Percentiles rank a stretch among this genome's conserved stretches.
Evolutionary conservation across 2,888 invertebrate species (phyloP).

Genomic region (Nemurella pictetii): DNA sequence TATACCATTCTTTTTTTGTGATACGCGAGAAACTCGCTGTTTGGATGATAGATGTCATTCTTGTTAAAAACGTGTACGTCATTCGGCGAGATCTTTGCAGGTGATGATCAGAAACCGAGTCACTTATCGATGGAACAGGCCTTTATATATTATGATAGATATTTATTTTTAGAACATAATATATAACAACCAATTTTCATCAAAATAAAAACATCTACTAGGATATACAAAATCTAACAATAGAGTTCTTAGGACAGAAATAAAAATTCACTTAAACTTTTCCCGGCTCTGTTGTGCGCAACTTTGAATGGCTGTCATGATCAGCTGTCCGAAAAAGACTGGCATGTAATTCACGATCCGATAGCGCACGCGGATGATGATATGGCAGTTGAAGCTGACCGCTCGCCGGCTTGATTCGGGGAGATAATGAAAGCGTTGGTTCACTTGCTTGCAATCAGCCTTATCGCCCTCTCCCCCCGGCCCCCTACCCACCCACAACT

Average conservation of each 20-base stretch:
- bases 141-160: background rate
- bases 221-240: background rate
- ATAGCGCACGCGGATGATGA: too few species aligned
- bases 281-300: background rate
- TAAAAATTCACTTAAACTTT: background rate
- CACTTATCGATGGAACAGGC: background rate
- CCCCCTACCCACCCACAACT: background rate
- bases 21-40: background rate
- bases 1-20: background rate
- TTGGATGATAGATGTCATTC: background rate
- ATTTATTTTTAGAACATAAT: background rate
- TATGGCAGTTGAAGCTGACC: background rate
- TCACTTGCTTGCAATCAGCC: constrained; percentile 15
- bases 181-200: background rate
- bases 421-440: constrained; percentile 19
- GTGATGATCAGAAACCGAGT: background rate
- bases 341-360: too few species aligned
- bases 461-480: constrained; percentile 24
- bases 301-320: background rate
- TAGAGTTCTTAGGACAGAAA: background rate
- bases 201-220: background rate
- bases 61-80: background rate
- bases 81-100: background rate
- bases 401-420: background rate
- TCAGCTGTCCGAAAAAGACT: background rate